Evolutionary conservation across 2,888 invertebrate species (phyloP), one percentile per base, ranked within the genome.

Genomic region (Hypena proboscidalis): DNA sequence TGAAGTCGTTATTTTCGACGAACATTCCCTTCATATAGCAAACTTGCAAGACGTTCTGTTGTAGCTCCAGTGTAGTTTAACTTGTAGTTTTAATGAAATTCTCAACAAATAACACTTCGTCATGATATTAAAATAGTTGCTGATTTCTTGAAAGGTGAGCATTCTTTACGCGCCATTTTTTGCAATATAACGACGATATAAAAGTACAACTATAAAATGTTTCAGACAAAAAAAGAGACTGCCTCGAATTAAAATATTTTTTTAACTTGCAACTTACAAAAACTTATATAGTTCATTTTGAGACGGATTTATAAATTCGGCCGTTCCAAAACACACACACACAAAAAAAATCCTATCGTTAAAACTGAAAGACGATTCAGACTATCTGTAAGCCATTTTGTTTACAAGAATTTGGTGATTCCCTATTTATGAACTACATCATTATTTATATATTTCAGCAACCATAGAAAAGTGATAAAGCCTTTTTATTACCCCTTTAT

Each of bases 401-500:
- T n/a, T n/a, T 14, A 26, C 10, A 26, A 7, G 11, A n/a, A n/a
- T 44, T 29, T n/a, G n/a, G 42, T 37, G 21, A 15, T 20, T 8
- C 7, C 46, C 27, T 27, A 51, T 58, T 59, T 57, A 55, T 35
- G 36, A 59, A 31, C 10, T 26, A 30, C 34, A 56, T 55, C 13
- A 59, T 59, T 60, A 42, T 59, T 60, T 45, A 50, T 60, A 65
- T 48, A 32, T 45, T 36, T 47, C 2, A 9, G 26, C 29, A 30
- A 34, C 31, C 32, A 21, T 41, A 32, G 46, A 67, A 56, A 70
- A 68, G 68, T 56, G 62, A 62, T 76, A 65, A 72, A 68, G 41
- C 63, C 22, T 36, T 54, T 71, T 74, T 68, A 74, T 63, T 65
- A 52, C 64, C 66, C 53, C 66, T 73, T 69, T 58, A 60, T 62